A percentile compares a stretch with the other conserved stretches of the same genome.
These are phyloP conservation scores for Isaurus tuberculatus DNA, from an alignment of 92 coral and sea anemone species.

Conservation along the genomic window DNA sequence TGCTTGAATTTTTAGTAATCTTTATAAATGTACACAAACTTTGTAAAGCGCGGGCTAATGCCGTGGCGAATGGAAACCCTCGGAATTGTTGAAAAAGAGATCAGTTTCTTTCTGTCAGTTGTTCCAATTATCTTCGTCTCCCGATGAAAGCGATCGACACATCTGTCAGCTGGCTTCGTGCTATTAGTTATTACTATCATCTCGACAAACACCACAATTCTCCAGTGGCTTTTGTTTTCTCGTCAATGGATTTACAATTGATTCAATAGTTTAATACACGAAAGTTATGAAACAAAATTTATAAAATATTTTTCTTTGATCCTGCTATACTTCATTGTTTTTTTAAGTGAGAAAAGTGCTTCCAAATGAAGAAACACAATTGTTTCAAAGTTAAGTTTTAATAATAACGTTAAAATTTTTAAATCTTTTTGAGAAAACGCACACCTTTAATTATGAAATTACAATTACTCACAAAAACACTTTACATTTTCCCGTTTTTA, in stretches of 20 bases:
- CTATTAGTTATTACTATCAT: background rate
- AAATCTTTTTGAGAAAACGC: no score
- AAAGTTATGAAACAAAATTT: background rate
- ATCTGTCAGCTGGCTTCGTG: background rate
- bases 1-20: background rate
- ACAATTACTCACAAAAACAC: no score
- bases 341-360: background rate
- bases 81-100: constrained; percentile 34
- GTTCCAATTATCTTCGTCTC: background rate
- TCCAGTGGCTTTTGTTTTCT: background rate
- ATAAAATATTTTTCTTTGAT: background rate
- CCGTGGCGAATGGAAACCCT: constrained; percentile 27
- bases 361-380: no score
- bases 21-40: constrained; percentile 32
- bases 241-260: background rate
- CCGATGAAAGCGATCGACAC: background rate
- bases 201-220: background rate
- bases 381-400: no score
- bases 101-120: constrained; percentile 23
- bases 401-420: no score
- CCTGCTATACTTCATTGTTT: background rate
- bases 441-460: no score
- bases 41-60: constrained; percentile 48
- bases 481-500: no score
- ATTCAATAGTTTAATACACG: background rate